phyloP scores from a whole-genome alignment of 1,140 invertebrate genomes.

The Heliconius congener region DNA sequence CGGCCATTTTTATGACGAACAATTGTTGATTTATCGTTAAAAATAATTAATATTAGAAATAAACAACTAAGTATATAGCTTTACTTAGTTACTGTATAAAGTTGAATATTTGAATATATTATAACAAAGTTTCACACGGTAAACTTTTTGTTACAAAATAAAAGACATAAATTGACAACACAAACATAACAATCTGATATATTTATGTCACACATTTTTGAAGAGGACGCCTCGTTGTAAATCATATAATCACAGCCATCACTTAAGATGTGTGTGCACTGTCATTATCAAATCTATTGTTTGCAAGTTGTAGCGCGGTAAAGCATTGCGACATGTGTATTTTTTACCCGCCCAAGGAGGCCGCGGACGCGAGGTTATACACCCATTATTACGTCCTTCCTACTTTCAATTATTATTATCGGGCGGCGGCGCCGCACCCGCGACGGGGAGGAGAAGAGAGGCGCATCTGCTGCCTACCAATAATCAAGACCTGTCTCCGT shows the following conservation, averaged over 20 bases:
- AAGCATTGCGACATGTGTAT: slow-evolving; percentile 74
- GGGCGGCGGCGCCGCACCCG: slow-evolving; percentile 77
- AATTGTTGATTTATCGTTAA: background rate
- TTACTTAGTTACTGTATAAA: background rate
- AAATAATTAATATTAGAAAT: background rate
- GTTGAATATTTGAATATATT: no score
- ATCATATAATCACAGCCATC: background rate
- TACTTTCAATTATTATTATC: slow-evolving; percentile 82
- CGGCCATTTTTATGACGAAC: background rate
- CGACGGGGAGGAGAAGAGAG: slow-evolving; percentile 79
- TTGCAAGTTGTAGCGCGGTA: slow-evolving; percentile 50
- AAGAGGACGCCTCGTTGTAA: background rate
- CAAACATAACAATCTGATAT: background rate
- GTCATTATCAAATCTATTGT: background rate
- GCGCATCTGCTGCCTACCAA: slow-evolving; percentile 81
- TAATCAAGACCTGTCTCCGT: slow-evolving; percentile 75
- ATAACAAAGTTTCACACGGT: background rate
- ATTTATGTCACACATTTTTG: background rate
- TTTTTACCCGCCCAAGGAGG: slow-evolving; percentile 81
- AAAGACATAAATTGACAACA: background rate
- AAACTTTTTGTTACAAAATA: background rate
- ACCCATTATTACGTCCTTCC: slow-evolving; percentile 81
- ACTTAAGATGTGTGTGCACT: background rate
- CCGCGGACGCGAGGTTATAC: slow-evolving; percentile 80
- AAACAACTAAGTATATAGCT: no score